phyloP scores from a whole-genome alignment of 2,888 invertebrate genomes.

The Tetheella fluctuosa region DNA sequence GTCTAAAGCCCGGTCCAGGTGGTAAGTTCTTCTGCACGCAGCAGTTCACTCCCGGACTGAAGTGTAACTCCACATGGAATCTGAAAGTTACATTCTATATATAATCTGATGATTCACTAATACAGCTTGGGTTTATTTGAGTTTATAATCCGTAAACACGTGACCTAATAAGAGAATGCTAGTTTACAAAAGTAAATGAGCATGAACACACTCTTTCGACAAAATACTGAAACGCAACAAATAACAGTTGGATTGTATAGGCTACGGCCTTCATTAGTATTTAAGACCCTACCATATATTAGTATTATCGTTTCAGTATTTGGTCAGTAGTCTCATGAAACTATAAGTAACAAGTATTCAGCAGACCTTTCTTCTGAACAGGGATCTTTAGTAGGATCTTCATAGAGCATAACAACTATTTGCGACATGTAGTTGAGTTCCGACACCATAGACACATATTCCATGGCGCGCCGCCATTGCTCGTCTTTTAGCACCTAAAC shows the following conservation, averaged over 20 bases:
- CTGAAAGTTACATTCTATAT: background rate
- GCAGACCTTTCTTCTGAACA: constrained; percentile 90
- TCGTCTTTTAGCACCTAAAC: constrained; percentile 91
- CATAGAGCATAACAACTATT: constrained; percentile 99
- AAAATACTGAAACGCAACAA: too few relatives aligned
- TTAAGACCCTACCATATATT: too few relatives aligned
- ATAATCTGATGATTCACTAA: too few relatives aligned
- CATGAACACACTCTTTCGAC: too few relatives aligned
- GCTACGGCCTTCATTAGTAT: too few relatives aligned
- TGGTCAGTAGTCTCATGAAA: background rate
- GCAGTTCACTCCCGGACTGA: constrained; percentile 98
- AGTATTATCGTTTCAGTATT: too few relatives aligned
- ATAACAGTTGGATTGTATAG: too few relatives aligned
- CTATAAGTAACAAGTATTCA: background rate
- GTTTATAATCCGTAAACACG: too few relatives aligned
- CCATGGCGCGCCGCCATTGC: constrained; percentile 99
- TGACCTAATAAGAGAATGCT: too few relatives aligned
- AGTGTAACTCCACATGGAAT: constrained; percentile 99
- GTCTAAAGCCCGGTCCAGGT: constrained; percentile 96
- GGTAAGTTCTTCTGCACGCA: constrained; percentile 97
- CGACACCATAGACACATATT: constrained; percentile 98
- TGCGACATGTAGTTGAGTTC: constrained; percentile 99
- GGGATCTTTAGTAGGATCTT: constrained; percentile 98
- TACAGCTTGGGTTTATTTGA: too few relatives aligned
- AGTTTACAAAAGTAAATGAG: too few relatives aligned